Percentiles rank a stretch among this genome's conserved stretches.
These are phyloP conservation scores for Drosophila sechellia DNA, from an alignment of 1,140 invertebrate species.

Conservation along the genomic window DNA sequence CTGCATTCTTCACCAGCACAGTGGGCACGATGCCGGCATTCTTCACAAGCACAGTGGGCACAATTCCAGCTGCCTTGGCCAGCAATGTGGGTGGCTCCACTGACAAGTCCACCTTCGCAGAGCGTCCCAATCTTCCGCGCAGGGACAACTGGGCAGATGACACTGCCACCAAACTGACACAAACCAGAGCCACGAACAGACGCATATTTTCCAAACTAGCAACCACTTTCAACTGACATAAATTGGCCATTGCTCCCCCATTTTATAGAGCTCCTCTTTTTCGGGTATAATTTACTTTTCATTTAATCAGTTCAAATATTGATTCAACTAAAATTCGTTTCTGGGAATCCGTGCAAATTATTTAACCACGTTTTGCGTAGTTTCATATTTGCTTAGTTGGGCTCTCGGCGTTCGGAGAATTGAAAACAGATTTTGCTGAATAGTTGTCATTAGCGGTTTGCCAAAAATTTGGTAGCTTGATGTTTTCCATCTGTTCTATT, in stretches of 20 bases:
- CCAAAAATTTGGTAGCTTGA: conserved; percentile 13
- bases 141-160: conserved; percentile 38
- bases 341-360: conserved; percentile 45
- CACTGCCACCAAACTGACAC: conserved; percentile 29
- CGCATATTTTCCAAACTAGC: conserved; percentile 37
- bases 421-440: conserved; percentile 45
- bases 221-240: conserved; percentile 42
- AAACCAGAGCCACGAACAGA: conserved; percentile 44
- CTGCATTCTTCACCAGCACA: background rate
- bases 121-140: conserved; percentile 20
- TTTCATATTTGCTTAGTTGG: conserved; percentile 39
- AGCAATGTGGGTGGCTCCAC: conserved; percentile 20
- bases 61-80: conserved; percentile 10
- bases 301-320: conserved; percentile 39
- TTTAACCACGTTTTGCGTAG: conserved; percentile 37
- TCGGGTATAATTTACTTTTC: background rate
- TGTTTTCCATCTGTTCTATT: conserved; percentile 39
- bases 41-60: conserved; percentile 26
- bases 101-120: conserved; percentile 15
- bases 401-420: conserved; percentile 1
- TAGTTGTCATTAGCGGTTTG: conserved; percentile 53
- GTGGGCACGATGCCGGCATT: conserved; percentile 16
- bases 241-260: background rate
- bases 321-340: conserved; percentile 30
- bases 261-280: conserved; percentile 38